Conservation (phyloP, 1,140 invertebrate genomes). For the Drosophila lacteicornis region DNA sequence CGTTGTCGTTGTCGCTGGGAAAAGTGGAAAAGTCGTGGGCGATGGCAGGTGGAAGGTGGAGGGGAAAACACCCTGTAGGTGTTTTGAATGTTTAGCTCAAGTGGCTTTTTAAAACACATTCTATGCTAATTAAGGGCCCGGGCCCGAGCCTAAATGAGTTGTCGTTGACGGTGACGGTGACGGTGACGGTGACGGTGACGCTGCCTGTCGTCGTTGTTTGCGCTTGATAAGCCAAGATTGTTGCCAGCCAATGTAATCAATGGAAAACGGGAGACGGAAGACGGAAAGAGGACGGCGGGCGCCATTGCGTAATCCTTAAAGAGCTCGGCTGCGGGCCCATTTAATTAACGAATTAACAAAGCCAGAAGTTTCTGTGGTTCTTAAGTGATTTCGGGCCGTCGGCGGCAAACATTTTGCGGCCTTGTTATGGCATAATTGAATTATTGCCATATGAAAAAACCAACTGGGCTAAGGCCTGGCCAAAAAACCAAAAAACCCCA, state of each 20-base stretch:
- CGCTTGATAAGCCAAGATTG: conserved; percentile 76
- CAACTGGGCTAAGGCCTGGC: conserved; percentile 51
- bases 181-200: conserved; percentile 14
- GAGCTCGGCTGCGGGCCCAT: conserved; percentile 65
- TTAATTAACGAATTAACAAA: conserved; percentile 84
- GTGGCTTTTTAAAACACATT: conserved; percentile 83
- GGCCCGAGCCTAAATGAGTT: conserved; percentile 70
- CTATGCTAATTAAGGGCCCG: conserved; percentile 79
- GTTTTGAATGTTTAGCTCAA: conserved; percentile 82
- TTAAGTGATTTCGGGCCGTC: conserved; percentile 71
- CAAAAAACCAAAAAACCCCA: conserved; percentile 9
- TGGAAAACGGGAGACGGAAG: conserved; percentile 19
- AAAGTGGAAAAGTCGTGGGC: conserved; percentile 36
- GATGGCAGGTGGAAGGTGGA: background rate
- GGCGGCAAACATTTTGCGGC: conserved; percentile 73
- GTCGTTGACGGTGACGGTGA: conserved; percentile 49
- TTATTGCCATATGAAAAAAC: conserved; percentile 80
- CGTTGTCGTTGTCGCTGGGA: conserved; percentile 40
- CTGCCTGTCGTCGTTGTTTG: conserved; percentile 59
- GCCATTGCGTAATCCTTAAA: conserved; percentile 76
- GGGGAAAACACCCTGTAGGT: conserved; percentile 58
- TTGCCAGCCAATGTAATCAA: conserved; percentile 77
- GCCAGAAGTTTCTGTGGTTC: conserved; percentile 78
- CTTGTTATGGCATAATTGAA: conserved; percentile 82
- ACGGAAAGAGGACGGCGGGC: conserved; percentile 5